Conservation (phyloP, 1,140 invertebrate species). For the Drosophila sucinea region DNA sequence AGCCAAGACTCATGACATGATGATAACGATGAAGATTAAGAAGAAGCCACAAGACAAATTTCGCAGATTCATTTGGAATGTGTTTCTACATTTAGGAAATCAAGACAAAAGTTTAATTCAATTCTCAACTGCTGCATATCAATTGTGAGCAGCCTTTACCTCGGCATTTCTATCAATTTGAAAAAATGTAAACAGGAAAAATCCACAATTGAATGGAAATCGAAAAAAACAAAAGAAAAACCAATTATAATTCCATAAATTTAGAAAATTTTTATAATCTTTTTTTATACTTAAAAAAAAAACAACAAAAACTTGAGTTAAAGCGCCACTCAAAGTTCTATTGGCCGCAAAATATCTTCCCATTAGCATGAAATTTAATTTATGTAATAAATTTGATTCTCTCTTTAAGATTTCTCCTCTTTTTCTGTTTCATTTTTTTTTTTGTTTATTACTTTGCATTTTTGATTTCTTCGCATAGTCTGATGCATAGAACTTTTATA, state of each 20-base stretch:
- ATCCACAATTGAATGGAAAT: conserved; percentile 22
- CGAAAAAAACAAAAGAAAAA: conserved; percentile 36
- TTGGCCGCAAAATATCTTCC: conserved; percentile 35
- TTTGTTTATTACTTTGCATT: conserved; percentile 50
- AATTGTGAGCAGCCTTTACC: conserved; percentile 38
- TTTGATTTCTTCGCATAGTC: conserved; percentile 26
- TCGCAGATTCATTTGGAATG: conserved; percentile 40
- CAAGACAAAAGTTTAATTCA: conserved; percentile 56
- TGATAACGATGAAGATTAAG: conserved; percentile 1
- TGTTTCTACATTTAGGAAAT: conserved; percentile 36
- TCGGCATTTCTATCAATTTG: conserved; percentile 49
- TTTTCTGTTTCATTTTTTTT: conserved; percentile 44
- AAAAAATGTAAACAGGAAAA: conserved; percentile 15
- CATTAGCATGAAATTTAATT: conserved; percentile 59
- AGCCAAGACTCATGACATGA: conserved; percentile 25
- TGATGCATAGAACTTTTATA: conserved; percentile 60
- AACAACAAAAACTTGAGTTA: conserved; percentile 9
- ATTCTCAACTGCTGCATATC: conserved; percentile 72
- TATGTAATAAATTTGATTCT: conserved; percentile 47
- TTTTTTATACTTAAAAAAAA: conserved; percentile 18
- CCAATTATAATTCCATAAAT: conserved; percentile 60
- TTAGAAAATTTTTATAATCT: conserved; percentile 61
- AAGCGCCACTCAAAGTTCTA: conserved; percentile 40
- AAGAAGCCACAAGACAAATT: conserved; percentile 68
- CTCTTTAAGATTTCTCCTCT: conserved; percentile 24